Conservation (phyloP, 2,797 vertebrate species). For the Peromyscus aztecus region DNA sequence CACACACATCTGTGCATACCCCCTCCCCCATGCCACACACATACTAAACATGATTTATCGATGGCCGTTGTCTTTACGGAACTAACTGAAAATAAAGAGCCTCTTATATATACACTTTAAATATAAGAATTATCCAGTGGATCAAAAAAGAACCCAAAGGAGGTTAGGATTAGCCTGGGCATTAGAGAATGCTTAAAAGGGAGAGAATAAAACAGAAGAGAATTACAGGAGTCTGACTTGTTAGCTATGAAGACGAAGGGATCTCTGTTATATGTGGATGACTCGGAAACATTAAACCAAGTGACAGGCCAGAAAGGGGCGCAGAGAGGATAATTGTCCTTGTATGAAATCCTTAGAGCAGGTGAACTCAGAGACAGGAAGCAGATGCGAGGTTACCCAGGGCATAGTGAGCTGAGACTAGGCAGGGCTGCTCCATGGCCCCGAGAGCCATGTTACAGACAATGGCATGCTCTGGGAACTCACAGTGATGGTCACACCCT, state of each 20-base stretch:
- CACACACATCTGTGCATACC: no score
- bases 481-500: not conserved
- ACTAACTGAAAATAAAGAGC: conserved; percentile 40
- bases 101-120: conserved; percentile 9
- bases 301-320: not conserved
- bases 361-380: not conserved
- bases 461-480: not conserved
- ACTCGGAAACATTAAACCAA: not conserved
- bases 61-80: not conserved
- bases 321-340: not conserved
- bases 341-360: not conserved
- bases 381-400: not conserved
- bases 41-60: not conserved
- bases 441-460: not conserved
- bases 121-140: conserved; percentile 26
- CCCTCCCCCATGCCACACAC: not conserved
- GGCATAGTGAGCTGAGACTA: rapidly evolving
- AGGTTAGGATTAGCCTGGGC: not conserved
- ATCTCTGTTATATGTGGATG: not conserved
- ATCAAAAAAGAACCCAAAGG: not conserved
- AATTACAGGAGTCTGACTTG: not conserved
- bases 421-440: not conserved
- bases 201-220: not conserved
- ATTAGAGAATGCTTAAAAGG: not conserved
- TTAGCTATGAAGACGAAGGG: not conserved